phyloP scores from a whole-genome alignment of 2,113 vertebrate species.

The Galemys pyrenaicus region DNA sequence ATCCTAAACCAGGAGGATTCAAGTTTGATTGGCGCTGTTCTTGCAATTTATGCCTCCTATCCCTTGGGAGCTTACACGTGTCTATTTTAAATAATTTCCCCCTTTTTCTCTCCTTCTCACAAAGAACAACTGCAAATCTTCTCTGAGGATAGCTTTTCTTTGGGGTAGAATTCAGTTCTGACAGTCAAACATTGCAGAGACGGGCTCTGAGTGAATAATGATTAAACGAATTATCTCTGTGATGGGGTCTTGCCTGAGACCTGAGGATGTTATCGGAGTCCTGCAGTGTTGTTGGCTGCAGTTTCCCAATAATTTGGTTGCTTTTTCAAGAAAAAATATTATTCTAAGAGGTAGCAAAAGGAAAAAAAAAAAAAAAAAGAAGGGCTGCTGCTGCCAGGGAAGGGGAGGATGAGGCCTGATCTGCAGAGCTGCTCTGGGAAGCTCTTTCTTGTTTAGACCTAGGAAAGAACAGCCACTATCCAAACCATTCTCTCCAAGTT shows the following conservation, averaged over 20 bases:
- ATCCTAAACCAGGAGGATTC: conserved; percentile 34
- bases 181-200: conserved; percentile 45
- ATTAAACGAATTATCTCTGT: neutral
- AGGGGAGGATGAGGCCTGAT: accelerated
- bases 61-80: conserved; percentile 53
- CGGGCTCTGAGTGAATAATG: neutral
- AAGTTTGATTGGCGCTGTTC: conserved; percentile 60
- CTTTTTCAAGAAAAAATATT: conserved; percentile 20
- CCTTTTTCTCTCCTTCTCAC: conserved; percentile 47
- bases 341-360: neutral
- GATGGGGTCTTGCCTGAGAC: neutral
- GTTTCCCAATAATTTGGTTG: neutral
- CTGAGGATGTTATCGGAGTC: neutral
- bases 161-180: conserved; percentile 61
- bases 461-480: too few relatives aligned
- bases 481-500: neutral
- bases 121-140: conserved; percentile 68
- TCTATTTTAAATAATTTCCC: conserved; percentile 71
- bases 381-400: too few relatives aligned
- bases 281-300: neutral
- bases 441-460: neutral
- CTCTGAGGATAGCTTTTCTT: conserved; percentile 61
- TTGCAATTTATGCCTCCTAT: conserved; percentile 30
- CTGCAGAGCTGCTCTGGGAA: neutral
- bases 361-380: too few relatives aligned